Conservation (phyloP, 2,797 vertebrate species). For the Argentina silus region DNA sequence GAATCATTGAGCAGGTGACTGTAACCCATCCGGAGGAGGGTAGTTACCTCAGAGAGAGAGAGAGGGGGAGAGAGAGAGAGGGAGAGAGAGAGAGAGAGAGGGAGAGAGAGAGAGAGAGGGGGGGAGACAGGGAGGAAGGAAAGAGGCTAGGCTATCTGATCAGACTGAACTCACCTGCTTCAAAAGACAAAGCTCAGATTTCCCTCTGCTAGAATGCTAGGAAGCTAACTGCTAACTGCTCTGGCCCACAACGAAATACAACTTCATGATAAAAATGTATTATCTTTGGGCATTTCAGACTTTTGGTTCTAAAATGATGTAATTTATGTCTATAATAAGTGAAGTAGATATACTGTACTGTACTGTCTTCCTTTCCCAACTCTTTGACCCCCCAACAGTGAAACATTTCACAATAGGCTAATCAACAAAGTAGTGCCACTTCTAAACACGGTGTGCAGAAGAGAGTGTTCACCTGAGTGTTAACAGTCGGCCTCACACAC, state of each 20-base stretch:
- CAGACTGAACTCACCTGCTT: constrained; percentile 51
- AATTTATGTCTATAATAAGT: too few species aligned
- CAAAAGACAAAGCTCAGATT: constrained; percentile 62
- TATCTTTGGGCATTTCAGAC: neutral
- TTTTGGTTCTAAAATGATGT: too few species aligned
- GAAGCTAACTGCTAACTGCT: neutral
- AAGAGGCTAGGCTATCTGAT: constrained; percentile 10
- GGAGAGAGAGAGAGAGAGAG: too few species aligned
- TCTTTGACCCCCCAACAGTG: neutral
- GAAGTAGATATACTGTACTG: too few species aligned
- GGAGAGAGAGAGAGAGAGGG: neutral
- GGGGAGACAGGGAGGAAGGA: constrained; percentile 11
- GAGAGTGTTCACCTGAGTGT: neutral
- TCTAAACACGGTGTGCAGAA: neutral
- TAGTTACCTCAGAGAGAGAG: constrained; percentile 55
- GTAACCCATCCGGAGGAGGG: constrained; percentile 71
- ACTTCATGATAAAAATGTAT: neutral
- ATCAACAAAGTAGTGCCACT: too few species aligned
- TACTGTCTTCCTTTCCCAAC: neutral
- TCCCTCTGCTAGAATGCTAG: neutral
- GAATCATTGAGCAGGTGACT: constrained; percentile 76
- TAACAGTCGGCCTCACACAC: neutral
- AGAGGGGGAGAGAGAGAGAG: neutral
- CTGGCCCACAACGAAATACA: neutral
- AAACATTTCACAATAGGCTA: too few species aligned